Conservation (phyloP, 2,888 invertebrate genomes). For the Holacanthella duospinosa region DNA sequence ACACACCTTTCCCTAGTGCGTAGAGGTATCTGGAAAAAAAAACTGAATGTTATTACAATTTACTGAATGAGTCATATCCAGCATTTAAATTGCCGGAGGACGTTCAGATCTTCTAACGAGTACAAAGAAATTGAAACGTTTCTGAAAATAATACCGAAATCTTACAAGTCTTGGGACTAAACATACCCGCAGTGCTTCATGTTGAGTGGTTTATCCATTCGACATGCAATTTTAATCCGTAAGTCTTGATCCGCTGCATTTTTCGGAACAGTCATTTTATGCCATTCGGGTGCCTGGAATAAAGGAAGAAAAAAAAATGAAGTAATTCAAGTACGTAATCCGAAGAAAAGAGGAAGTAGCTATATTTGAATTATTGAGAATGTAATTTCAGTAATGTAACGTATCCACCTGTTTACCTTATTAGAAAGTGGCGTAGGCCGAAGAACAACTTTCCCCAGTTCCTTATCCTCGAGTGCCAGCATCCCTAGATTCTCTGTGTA, state of each 20-base stretch:
- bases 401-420: conserved; percentile 61
- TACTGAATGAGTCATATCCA: no score
- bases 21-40: conserved; percentile 58
- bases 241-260: conserved; percentile 91
- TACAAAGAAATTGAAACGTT: not conserved
- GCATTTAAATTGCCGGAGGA: no score
- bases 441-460: conserved; percentile 83
- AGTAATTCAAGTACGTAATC: not conserved
- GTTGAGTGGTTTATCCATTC: conserved; percentile 97
- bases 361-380: not conserved
- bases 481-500: conserved; percentile 97
- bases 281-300: conserved; percentile 86
- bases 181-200: conserved; percentile 95
- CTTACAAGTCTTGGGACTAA: no score
- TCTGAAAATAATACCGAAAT: not conserved
- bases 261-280: conserved; percentile 91
- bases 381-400: not conserved
- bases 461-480: conserved; percentile 96
- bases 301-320: conserved; percentile 23
- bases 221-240: conserved; percentile 90
- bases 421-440: conserved; percentile 77
- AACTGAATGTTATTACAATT: conserved; percentile 8
- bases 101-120: no score
- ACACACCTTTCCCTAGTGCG: conserved; percentile 90
- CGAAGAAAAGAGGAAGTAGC: not conserved